phyloP scores from a whole-genome alignment of 2,113 vertebrate species.

The human region GRCh38 chr3:29517501-29518000 shows the following conservation, averaged over 20 bases:
- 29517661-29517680: not conserved
- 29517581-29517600: too few species aligned
- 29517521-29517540: too few species aligned
- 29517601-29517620: too few species aligned
- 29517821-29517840: not conserved
- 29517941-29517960: not conserved
- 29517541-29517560: too few species aligned
- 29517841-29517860: not conserved
- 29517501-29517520: too few species aligned
- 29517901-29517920: not conserved
- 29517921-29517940: not conserved
- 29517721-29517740: conserved; percentile 66
- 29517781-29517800: not conserved
- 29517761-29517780: conserved; percentile 58
- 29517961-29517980: not conserved
- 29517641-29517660: not conserved
- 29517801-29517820: not conserved
- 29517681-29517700: not conserved
- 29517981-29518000: not conserved
- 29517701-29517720: conserved; percentile 1
- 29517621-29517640: not conserved
- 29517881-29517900: not conserved
- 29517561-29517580: rapidly evolving
- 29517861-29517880: not conserved
- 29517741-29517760: conserved; percentile 72